These are phyloP conservation scores for Hemibagrus wyckioides DNA, from an alignment of 2,113 vertebrate species.

Conservation along the genomic window DNA sequence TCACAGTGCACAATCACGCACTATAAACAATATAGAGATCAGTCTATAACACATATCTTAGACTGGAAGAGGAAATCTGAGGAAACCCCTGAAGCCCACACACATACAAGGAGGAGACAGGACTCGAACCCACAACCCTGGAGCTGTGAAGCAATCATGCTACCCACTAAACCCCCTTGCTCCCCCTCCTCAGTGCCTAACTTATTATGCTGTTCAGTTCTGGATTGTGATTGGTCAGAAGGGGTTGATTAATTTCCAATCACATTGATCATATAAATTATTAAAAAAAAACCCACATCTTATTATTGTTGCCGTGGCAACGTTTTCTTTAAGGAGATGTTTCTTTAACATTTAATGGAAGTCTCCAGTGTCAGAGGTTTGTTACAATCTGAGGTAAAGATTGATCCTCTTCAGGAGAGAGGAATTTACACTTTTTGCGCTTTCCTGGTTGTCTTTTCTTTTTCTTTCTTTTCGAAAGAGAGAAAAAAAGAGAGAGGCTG, in stretches of 20 bases:
- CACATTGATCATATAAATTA: neutral
- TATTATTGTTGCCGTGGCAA: neutral
- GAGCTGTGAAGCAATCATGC: too few species aligned
- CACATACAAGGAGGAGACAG: too few species aligned
- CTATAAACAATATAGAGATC: too few species aligned
- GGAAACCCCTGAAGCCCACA: too few species aligned
- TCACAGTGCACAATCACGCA: too few species aligned
- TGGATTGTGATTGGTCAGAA: neutral
- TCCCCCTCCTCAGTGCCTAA: too few species aligned
- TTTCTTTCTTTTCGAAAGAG: neutral
- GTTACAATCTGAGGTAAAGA: neutral
- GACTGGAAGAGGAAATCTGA: too few species aligned
- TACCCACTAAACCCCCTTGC: too few species aligned
- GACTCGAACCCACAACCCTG: too few species aligned
- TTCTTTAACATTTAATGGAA: neutral
- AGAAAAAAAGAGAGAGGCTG: neutral
- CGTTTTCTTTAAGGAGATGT: neutral
- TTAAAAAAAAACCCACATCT: too few species aligned
- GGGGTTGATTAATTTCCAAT: neutral
- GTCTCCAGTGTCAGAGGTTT: neutral
- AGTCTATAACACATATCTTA: too few species aligned
- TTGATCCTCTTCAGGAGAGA: neutral
- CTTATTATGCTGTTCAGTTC: neutral
- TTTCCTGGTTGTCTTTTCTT: neutral
- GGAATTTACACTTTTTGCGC: neutral